Evolutionary conservation across 2,888 invertebrate genomes (phyloP), one percentile per base, ranked within the genome.

Genomic region (Dorcus parallelipipedus): DNA sequence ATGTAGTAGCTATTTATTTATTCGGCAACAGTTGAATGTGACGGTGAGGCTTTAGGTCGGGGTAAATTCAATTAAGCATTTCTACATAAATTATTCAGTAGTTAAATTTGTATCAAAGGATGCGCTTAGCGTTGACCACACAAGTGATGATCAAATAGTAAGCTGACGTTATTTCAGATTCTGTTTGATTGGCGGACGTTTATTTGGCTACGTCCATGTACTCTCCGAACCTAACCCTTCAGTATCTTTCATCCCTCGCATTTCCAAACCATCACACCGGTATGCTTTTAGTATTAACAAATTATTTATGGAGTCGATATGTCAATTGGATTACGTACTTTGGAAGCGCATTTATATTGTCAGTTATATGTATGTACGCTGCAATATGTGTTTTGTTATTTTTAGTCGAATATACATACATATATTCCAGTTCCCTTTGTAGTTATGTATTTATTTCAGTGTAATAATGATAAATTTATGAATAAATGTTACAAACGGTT

Each of bases 91-190:
- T 59, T 52, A 56, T 59, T 59, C 52, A 59, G n/a, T 41, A 38
- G 23, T 20, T 14, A 56, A 52, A 49, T 42, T 43, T 33, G 49
- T 42, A 55, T 52, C 52, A 49, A 52, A 56, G 53, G 43, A 61
- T 59, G 58, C 63, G 57, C 62, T 62, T 64, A 65, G 61, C 59
- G 62, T 58, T 60, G 60, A 63, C 60, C 60, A 60, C 57, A 52
- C 60, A 62, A 62, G 59, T 38, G 55, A 38, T 59, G 58, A 64
- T 62, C 62, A 58, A 64, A 61, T 64, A 60, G 51, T 57, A 58
- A 57, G 55, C 49, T 52, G 58, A 60, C 58, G 51, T 63, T 62
- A 64, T 64, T 61, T 61, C 54, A 53, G 64, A 65, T 56, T 62
- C 62, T 54, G 59, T 61, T 61, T 63, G 62, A 65, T 52, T 54